A percentile compares a stretch with the other conserved stretches of the same genome.
Conservation (phyloP, 2,113 vertebrate genomes). For the Vicugna pacos region DNA sequence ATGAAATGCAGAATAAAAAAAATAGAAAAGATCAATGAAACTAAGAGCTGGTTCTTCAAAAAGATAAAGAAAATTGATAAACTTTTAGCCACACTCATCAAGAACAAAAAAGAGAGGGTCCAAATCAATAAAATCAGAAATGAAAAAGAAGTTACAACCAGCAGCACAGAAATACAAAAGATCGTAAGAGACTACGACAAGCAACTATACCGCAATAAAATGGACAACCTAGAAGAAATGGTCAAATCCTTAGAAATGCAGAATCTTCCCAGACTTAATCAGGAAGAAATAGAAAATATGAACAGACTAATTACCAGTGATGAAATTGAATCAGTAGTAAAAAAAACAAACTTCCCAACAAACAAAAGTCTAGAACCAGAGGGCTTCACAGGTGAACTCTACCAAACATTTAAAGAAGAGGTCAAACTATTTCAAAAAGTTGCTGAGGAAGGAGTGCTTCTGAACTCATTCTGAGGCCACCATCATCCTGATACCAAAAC, state of each 20-base stretch:
- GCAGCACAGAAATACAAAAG: neutral
- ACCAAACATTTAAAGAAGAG: no score
- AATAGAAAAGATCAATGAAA: neutral
- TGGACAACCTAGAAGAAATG: neutral
- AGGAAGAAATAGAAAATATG: no score
- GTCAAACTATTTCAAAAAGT: no score
- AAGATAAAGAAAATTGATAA: neutral
- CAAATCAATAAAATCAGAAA: neutral
- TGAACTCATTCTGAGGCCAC: no score
- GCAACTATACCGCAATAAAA: neutral
- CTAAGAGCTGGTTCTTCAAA: neutral
- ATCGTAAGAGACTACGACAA: neutral
- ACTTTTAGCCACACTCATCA: neutral
- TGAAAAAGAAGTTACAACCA: neutral
- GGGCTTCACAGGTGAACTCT: no score
- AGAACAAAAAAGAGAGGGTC: neutral
- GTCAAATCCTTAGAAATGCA: neutral
- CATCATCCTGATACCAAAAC: no score
- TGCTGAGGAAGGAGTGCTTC: no score
- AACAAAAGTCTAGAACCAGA: no score
- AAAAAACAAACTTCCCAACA: no score
- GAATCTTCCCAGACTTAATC: no score
- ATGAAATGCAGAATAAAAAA: neutral
- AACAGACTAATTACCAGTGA: no score
- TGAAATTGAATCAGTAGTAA: no score